Percentiles rank a stretch among this genome's conserved stretches.
These are phyloP conservation scores for Sebastes baramenuke DNA, from an alignment of 2,797 vertebrate genomes.

Conservation along the genomic window DNA sequence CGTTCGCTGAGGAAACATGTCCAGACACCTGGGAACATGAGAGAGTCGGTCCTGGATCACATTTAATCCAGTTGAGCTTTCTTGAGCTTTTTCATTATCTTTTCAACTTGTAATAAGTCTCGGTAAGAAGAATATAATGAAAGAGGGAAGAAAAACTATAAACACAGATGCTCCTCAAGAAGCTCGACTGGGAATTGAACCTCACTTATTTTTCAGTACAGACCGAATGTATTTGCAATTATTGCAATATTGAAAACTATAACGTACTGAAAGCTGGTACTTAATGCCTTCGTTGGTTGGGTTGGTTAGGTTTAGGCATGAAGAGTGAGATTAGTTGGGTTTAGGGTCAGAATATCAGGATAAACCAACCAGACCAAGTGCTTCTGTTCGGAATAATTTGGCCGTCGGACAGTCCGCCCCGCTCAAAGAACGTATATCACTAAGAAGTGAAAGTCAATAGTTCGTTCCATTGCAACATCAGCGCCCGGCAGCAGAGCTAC, in stretches of 20 bases:
- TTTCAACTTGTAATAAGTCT: conserved; percentile 24
- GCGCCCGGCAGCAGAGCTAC: no score
- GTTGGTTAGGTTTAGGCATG: no score
- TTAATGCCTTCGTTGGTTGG: no score
- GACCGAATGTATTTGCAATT: not conserved
- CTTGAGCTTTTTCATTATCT: conserved; percentile 9
- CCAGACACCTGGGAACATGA: conserved; percentile 45
- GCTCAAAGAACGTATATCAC: no score
- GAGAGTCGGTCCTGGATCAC: not conserved
- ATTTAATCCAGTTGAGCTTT: conserved; percentile 26
- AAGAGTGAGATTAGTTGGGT: no score
- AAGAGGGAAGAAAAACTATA: not conserved
- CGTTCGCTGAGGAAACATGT: not conserved
- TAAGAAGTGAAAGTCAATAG: no score
- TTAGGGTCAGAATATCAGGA: no score
- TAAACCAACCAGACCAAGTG: no score
- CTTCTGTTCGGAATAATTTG: no score
- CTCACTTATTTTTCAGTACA: not conserved
- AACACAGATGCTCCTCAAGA: not conserved
- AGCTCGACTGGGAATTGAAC: not conserved
- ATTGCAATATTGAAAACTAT: not conserved
- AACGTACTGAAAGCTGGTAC: not conserved
- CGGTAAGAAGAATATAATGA: conserved; percentile 18
- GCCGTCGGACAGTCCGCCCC: no score
- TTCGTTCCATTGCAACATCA: no score